Evolutionary conservation across 2,113 vertebrate species (phyloP).

Genomic region (Cyphomyrus discorhynchus): DNA sequence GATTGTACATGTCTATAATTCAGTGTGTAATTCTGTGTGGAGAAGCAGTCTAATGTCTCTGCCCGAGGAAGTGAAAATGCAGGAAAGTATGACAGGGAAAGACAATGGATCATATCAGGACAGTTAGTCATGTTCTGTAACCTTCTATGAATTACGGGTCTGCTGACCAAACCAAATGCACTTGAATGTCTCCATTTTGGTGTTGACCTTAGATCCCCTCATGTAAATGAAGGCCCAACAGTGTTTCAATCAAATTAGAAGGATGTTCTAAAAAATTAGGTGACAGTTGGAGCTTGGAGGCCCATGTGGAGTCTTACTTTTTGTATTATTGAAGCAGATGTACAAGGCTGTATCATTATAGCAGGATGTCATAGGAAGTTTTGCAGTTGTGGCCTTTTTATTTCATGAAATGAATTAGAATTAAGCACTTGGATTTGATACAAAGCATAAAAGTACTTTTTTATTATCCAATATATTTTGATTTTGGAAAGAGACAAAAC

Average conservation of each 20-base stretch:
- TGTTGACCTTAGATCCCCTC: neutral
- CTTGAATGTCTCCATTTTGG: neutral
- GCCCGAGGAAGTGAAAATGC: neutral
- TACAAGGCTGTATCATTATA: neutral
- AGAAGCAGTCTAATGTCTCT: neutral
- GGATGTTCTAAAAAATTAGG: neutral
- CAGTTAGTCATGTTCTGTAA: neutral
- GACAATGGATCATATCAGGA: neutral
- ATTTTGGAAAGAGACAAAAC: neutral
- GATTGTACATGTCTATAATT: neutral
- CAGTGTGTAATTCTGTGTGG: neutral
- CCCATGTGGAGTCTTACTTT: neutral
- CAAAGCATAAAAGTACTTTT: neutral
- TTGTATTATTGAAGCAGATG: neutral
- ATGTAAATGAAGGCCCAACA: neutral
- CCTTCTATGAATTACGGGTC: neutral
- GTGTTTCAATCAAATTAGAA: neutral
- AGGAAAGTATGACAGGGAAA: neutral
- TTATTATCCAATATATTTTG: neutral
- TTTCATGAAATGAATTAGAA: neutral
- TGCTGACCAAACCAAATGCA: slow-evolving; percentile 8
- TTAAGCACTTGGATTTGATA: neutral
- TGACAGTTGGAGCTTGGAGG: neutral
- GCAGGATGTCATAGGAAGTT: neutral
- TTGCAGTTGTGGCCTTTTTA: neutral